Conservation (phyloP, 2,888 invertebrate species). For the Proisotoma minuta region DNA sequence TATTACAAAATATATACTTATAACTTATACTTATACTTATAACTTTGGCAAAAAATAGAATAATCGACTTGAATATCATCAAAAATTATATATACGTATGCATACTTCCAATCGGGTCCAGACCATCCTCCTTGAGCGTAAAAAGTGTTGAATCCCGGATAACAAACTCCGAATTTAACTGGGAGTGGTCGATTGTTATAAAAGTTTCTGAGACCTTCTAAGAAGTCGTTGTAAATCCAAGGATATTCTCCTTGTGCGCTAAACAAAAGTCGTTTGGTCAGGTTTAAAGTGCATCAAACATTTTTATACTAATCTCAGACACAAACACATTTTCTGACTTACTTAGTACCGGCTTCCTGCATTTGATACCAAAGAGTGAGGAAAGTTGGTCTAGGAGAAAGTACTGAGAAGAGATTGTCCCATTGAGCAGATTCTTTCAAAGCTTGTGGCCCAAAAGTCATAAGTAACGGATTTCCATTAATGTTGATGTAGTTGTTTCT, state of each 20-base stretch:
- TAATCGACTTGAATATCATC: too few species aligned
- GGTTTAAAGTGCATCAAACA: too few species aligned
- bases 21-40: too few species aligned
- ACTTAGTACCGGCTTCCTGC: constrained; percentile 9
- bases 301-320: too few species aligned
- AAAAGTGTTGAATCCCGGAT: constrained; percentile 42
- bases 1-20: too few species aligned
- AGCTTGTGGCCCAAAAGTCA: constrained; percentile 42
- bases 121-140: constrained; percentile 36
- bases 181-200: constrained; percentile 28
- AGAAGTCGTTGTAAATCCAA: constrained; percentile 42
- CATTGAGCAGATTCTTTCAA: constrained; percentile 32
- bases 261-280: too few species aligned
- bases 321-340: not conserved
- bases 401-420: constrained; percentile 32
- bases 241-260: constrained; percentile 36
- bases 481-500: constrained; percentile 36
- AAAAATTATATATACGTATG: too few species aligned
- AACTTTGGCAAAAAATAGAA: too few species aligned
- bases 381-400: constrained; percentile 35
- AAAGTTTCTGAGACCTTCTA: constrained; percentile 36
- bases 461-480: constrained; percentile 36
- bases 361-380: constrained; percentile 38
- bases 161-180: constrained; percentile 36
- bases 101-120: not conserved